Percentiles rank a stretch among this genome's conserved stretches.
phyloP scores from a whole-genome alignment of 1,140 invertebrate species.

The Heliothis virescens region DNA sequence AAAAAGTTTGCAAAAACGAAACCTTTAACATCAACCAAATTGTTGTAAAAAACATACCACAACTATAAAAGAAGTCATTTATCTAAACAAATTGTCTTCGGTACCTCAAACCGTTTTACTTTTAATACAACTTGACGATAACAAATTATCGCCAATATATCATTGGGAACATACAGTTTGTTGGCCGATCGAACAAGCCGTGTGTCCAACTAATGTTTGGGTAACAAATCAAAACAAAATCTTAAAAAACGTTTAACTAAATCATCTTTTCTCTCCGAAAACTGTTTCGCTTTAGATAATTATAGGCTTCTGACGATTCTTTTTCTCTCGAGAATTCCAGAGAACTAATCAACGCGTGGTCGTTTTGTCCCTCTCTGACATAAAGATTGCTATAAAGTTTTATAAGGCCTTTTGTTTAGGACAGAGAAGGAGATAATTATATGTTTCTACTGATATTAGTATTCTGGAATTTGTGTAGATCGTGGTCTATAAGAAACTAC shows the following conservation, averaged over 20 bases:
- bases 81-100: constrained; percentile 15
- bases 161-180: constrained; percentile 15
- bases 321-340: constrained; percentile 64
- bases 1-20: neutral
- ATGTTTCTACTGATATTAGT: neutral
- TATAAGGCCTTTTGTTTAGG: constrained; percentile 20
- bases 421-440: constrained; percentile 9
- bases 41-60: neutral
- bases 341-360: constrained; percentile 73
- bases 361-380: constrained; percentile 38
- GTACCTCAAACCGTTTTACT: neutral
- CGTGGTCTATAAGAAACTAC: neutral
- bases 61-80: neutral
- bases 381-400: constrained; percentile 41
- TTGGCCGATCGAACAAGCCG: constrained; percentile 45
- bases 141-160: constrained; percentile 36
- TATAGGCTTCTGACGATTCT: constrained; percentile 70
- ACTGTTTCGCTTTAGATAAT: constrained; percentile 80
- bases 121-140: neutral
- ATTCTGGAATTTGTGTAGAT: neutral
- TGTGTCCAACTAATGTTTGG: constrained; percentile 68
- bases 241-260: constrained; percentile 83
- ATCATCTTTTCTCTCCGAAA: constrained; percentile 80
- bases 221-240: constrained; percentile 81
- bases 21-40: too few species aligned